A percentile compares a stretch with the other conserved stretches of the same genome.
These are phyloP conservation scores for Hirtodrosophila histrioides DNA, from an alignment of 2,888 invertebrate genomes.

Conservation along the genomic window DNA sequence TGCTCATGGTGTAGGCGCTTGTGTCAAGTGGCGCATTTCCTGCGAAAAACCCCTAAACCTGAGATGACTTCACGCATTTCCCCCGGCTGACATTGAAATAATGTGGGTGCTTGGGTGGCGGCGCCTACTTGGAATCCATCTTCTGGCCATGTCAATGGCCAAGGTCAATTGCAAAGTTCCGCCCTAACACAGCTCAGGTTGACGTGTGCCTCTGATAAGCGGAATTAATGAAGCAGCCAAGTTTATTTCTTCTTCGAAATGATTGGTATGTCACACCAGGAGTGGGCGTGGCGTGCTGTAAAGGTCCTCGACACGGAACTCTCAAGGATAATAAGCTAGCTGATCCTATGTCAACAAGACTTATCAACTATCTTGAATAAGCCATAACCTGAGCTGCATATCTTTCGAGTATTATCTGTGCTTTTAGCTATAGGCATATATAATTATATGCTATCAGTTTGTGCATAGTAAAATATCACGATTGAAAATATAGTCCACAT, in stretches of 20 bases:
- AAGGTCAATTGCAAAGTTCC: slow-evolving; percentile 57
- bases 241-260: slow-evolving; percentile 29
- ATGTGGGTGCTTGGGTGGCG: slow-evolving; percentile 12
- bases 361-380: too few relatives aligned
- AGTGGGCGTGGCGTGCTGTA: slow-evolving; percentile 24
- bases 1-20: slow-evolving; percentile 14
- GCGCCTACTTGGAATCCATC: slow-evolving; percentile 25
- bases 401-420: neutral
- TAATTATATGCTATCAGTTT: too few relatives aligned
- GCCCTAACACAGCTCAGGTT: slow-evolving; percentile 16
- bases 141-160: slow-evolving; percentile 62
- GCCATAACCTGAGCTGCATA: neutral
- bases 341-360: neutral
- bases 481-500: too few relatives aligned
- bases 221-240: slow-evolving; percentile 49
- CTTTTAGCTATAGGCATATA: too few relatives aligned
- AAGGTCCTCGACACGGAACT: slow-evolving; percentile 20
- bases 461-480: too few relatives aligned
- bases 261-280: slow-evolving; percentile 8
- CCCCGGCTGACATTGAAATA: slow-evolving; percentile 60
- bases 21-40: slow-evolving; percentile 57
- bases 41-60: neutral
- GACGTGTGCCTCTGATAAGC: slow-evolving; percentile 62
- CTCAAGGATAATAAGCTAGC: slow-evolving; percentile 1
- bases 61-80: slow-evolving; percentile 75